Conservation (phyloP, 2,888 invertebrate genomes). For the Luperina testacea region DNA sequence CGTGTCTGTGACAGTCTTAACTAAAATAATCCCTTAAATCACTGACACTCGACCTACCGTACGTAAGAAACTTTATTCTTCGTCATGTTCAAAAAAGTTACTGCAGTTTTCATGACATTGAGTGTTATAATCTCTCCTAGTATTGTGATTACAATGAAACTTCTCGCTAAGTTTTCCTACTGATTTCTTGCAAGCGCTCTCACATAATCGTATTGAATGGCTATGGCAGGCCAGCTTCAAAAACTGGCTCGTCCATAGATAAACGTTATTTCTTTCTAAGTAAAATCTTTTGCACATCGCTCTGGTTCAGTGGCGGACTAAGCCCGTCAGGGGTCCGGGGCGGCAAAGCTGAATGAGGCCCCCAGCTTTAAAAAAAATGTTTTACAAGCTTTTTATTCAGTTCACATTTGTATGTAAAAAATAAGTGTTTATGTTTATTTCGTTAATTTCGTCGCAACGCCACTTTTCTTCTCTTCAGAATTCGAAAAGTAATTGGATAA, state of each 20-base stretch:
- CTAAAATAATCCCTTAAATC: too few species aligned
- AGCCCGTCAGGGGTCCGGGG: too few species aligned
- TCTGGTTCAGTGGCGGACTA: too few species aligned
- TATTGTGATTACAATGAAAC: constrained; percentile 9
- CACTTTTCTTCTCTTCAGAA: too few species aligned
- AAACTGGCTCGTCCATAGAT: constrained; percentile 12
- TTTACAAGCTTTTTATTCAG: too few species aligned
- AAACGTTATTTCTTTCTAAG: neutral
- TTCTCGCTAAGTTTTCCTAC: constrained; percentile 10
- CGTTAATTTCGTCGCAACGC: too few species aligned
- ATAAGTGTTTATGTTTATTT: too few species aligned
- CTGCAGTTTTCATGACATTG: constrained; percentile 35
- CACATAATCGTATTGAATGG: neutral
- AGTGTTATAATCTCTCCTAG: constrained; percentile 2
- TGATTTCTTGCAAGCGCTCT: constrained; percentile 20
- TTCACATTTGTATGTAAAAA: too few species aligned
- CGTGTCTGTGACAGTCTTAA: too few species aligned
- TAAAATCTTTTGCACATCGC: constrained; percentile 19
- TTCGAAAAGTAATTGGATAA: too few species aligned
- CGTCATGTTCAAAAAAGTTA: neutral
- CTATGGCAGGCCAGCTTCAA: constrained; percentile 24
- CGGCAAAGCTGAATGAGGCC: too few species aligned
- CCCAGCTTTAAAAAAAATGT: too few species aligned
- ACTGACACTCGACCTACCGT: neutral
- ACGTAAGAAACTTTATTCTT: neutral